Evolutionary conservation across 2,113 vertebrate species (phyloP), one percentile per base, ranked within the genome.

Genomic region (Tor tambroides): DNA sequence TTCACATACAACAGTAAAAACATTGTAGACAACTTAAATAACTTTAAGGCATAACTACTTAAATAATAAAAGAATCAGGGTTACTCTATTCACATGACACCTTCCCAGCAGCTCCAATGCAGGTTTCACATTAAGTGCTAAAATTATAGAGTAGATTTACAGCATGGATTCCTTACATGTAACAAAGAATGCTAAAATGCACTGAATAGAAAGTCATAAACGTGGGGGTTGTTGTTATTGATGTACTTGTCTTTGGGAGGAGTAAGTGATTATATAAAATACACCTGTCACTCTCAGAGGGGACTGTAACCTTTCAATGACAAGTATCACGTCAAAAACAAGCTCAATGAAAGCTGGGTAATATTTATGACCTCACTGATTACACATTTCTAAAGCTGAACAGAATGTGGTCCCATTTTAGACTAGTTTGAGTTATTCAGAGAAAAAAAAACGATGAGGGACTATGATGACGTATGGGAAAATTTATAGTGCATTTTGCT

Each of bases 81-180:
- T 95, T 94, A 95, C 93, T 94, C 94, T 95, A 95, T 95, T 95
- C 95, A 95, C 95, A 95, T 92, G 93, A 94, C 89, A 91, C 92
- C 90, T 88, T 94, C 93, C 95, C 93, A 95, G 94, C 94, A 95
- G 94, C 94, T 95, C 94, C 92, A 94, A 94, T 95, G 93, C 93
- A 95, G 94, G 90, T 92, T 96, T 96, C 95, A 96, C 95, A 96
- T 96, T 96, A 96, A 96, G 95, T 96, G 95, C 95, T 96, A 93
- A 93, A 92, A 90, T 89, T 91, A 94, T 91, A 91, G 89, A 94
- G 93, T 92, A 92, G 90, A 94, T 93, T 94, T 93, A 95, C 94
- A 95, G 94, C 93, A 95, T 94, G 89, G 92, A 93, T 92, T 95
- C 88, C 91, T 91, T 92, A 93, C 91, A 12, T 46, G 11, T 85